Base-by-base conservation (phyloP, 1,140 invertebrate genomes). In the Drosophila nebulosa region DNA sequence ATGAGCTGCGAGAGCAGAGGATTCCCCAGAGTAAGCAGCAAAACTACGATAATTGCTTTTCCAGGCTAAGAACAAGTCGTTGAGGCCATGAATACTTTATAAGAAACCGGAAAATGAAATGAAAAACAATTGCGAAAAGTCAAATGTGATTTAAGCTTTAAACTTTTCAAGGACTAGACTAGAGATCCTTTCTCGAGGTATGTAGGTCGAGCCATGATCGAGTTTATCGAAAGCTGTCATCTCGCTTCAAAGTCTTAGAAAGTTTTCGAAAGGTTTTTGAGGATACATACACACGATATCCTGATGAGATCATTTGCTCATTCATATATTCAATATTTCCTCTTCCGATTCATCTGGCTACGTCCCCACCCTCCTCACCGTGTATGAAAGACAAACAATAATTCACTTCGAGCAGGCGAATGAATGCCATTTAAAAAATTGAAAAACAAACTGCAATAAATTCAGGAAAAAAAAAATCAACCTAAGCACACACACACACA, bases 381-480 rank as follows among this genome's bases (percentile, higher is more conserved):
- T 10, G n/a, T 10, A 57, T 46, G 50, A 50, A 58, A 46, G 7
- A 21, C 39, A 3, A 61, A 61, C 62, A 57, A 85, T 84, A 79
- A 84, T 58, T 83, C 80, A 83, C 30, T 63, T 60, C 12, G 57
- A 39, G 61, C 14, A 60, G 60, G 46, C 74, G 57, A 24, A 36
- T 79, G 57, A 24, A 36, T 79, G 64, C 58, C 71, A 85, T 84
- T 86, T 80, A 80, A 80, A 85, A 86, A 78, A 85, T 70, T 85
- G 78, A 86, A 85, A 85, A 85, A 85, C 80, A 86, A 81, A 86
- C 81, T 85, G 80, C 74, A 86, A 85, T 85, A 85, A 85, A 85
- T 85, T 85, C 58, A 64, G 59, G 52, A 68, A 55, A 78, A 73
- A 53, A 27, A 53, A 9, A 30, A 64, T n/a, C n/a, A 64, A 75